A percentile compares a stretch with the other conserved stretches of the same genome.
These are phyloP conservation scores for Montifringilla adamsi DNA, from an alignment of 2,113 vertebrate species.

Conservation along the genomic window DNA sequence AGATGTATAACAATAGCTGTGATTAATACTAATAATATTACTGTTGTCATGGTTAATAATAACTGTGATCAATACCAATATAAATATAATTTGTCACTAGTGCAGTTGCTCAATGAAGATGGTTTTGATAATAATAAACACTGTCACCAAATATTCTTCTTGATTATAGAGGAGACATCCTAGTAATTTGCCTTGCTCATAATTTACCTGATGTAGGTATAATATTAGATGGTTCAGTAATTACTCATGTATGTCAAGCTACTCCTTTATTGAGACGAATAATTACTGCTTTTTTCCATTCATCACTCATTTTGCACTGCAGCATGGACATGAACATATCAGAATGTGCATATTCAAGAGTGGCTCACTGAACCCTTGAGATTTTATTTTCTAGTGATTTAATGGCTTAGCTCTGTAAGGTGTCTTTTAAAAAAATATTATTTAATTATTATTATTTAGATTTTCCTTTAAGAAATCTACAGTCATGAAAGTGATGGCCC, in stretches of 20 bases:
- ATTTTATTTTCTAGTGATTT: background rate
- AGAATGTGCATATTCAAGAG: background rate
- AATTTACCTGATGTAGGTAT: conserved; percentile 32
- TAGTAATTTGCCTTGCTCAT: conserved; percentile 40
- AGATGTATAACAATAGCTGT: background rate
- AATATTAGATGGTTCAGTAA: conserved; percentile 46
- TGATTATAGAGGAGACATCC: conserved; percentile 6
- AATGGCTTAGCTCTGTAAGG: background rate
- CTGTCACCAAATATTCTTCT: conserved; percentile 23
- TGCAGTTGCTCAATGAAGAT: conserved; percentile 1
- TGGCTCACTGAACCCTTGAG: background rate
- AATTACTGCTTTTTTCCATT: conserved; percentile 24
- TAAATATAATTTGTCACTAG: background rate
- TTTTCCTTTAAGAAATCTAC: background rate
- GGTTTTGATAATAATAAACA: conserved; percentile 26
- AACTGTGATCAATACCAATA: conserved; percentile 19
- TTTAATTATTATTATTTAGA: background rate
- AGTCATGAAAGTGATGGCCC: background rate
- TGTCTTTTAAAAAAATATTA: background rate
- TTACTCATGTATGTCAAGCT: conserved; percentile 45
- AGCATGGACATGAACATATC: background rate
- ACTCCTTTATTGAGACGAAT: conserved; percentile 12
- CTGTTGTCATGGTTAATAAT: conserved; percentile 17
- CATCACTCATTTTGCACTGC: background rate
- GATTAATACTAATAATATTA: conserved; percentile 42